Conservation (phyloP, 2,797 vertebrate genomes). For the Poliocrania exsul region DNA sequence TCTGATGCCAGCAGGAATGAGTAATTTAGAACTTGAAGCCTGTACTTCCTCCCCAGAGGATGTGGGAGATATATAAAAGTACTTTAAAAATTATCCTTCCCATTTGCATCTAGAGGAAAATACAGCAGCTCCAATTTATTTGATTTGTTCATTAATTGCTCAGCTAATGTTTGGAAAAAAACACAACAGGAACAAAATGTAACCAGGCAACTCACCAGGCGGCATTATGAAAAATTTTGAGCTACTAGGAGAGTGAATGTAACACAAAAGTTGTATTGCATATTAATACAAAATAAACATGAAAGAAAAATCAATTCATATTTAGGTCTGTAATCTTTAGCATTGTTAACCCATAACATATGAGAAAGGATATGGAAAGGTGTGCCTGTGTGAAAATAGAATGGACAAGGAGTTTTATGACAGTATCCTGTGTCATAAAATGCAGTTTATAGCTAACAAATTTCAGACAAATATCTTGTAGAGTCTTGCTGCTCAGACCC, state of each 20-base stretch:
- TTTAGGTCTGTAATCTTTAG: not conserved
- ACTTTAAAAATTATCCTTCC: conserved; percentile 48
- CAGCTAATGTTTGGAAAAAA: conserved; percentile 59
- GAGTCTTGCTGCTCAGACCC: not conserved
- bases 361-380: not conserved
- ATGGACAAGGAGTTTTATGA: not conserved
- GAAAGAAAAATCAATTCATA: not conserved
- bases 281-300: conserved; percentile 34
- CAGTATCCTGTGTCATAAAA: not conserved
- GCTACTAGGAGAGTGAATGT: not conserved
- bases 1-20: conserved; percentile 63
- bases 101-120: conserved; percentile 58
- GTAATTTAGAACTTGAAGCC: conserved; percentile 69
- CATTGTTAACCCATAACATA: not conserved
- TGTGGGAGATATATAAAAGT: conserved; percentile 34
- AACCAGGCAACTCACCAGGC: conserved; percentile 22
- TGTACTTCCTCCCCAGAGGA: conserved; percentile 48
- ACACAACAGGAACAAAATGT: conserved; percentile 46
- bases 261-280: not conserved
- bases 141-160: conserved; percentile 74
- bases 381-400: not conserved
- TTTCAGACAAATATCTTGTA: not conserved
- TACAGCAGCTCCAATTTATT: conserved; percentile 41
- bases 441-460: not conserved
- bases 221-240: conserved; percentile 9